These are phyloP conservation scores for Ephydatia muelleri DNA, from an alignment of 37 sponge, comb jelly and placozoan genomes.

Conservation along the genomic window DNA sequence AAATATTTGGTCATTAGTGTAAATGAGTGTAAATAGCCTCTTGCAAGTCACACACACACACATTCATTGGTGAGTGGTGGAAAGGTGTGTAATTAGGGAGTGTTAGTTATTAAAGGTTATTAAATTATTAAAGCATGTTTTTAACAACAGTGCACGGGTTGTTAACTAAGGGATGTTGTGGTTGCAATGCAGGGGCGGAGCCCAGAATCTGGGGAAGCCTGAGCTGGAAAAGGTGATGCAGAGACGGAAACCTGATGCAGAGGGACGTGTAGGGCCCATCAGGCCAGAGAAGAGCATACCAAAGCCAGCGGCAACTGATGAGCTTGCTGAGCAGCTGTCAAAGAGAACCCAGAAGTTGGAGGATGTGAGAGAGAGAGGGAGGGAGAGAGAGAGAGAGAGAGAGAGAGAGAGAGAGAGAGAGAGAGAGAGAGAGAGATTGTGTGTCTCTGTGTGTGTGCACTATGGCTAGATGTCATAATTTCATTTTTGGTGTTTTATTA, in stretches of 20 bases:
- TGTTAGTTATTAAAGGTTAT: no score
- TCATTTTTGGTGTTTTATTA: background rate
- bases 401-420: background rate
- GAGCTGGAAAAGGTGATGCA: conserved; percentile 67
- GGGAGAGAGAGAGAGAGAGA: background rate
- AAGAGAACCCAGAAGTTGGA: conserved; percentile 54
- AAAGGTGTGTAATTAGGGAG: no score
- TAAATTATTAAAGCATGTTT: no score
- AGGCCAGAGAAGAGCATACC: background rate
- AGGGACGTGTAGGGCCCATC: conserved; percentile 54
- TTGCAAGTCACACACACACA: no score
- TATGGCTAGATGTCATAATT: conserved; percentile 1
- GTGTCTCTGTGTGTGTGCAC: background rate
- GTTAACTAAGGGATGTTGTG: no score
- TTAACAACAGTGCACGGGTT: no score
- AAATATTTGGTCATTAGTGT: no score
- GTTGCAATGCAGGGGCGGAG: conserved; percentile 50
- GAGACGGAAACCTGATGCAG: conserved; percentile 51
- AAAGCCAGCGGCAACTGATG: conserved; percentile 10
- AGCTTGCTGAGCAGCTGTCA: conserved; percentile 58
- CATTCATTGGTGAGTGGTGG: no score
- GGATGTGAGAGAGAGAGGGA: conserved; percentile 21
- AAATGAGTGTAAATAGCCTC: no score
- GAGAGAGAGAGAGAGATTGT: background rate
- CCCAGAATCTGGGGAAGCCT: conserved; percentile 50